Base-by-base conservation (phyloP, 2,888 invertebrate genomes). In the Entomobrya proxima region DNA sequence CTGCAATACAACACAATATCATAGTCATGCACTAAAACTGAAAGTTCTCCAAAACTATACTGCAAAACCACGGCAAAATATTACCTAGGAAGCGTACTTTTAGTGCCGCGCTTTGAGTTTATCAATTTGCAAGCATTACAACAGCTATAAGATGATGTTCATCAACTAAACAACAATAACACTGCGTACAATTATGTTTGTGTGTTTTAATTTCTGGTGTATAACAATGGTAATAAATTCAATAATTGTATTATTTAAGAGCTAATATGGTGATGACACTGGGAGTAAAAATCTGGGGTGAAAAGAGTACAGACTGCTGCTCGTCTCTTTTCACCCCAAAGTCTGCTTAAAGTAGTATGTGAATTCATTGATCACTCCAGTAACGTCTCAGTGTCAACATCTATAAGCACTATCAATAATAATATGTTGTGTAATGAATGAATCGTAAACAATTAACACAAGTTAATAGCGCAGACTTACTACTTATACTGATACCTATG, bases 401-500 rank as follows among this genome's bases (percentile, higher is more conserved):
- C 21, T 44, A 32, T 69, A 15, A n/a, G 15, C 40, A 44, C 27
- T 15, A 40, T 0, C 37, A 67, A 2, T 30, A 64, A 35, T 35
- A 64, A 30, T 50, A 50, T 2, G 5, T 6, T 50, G 21, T 9
- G 30, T 50, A 21, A 5, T 30, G 18, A 9, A 64, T 13, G 7
- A 64, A n/a, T 35, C 35, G 58, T 64, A 64, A 32, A 35, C 61
- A 47, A 47, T 40, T 72, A 61, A 61, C 30, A 37, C 75, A 18
- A 75, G 13, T 75, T 50, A 52, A 74, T 32, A 24, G 24, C 37
- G 52, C 47, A 50, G 32, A 76, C 40, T 76, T 75, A 75, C 75
- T 76, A 40, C 50, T 58, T 35, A 47, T 27, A 37, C 4, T 52
- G n/a, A 32, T 69, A 77, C 83, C 83, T 74, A 32, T 69, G 83